Evolutionary conservation across 2,888 invertebrate species (phyloP).

Genomic region (Drosophila kokeensis): DNA sequence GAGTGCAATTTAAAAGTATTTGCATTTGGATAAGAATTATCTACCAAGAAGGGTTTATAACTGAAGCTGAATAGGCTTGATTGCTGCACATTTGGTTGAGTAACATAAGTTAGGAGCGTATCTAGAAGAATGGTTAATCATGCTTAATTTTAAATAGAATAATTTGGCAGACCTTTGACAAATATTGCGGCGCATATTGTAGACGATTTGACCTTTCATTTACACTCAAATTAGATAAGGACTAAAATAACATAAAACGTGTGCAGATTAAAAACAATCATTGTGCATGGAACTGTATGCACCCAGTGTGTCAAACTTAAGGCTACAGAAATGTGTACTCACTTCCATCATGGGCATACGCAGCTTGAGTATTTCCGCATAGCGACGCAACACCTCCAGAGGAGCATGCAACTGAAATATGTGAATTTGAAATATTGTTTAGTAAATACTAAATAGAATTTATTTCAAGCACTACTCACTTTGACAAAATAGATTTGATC

Average conservation of each 20-base stretch:
- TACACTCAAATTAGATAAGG: conserved; percentile 72
- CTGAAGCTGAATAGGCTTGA: conserved; percentile 19
- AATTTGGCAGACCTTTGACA: conserved; percentile 87
- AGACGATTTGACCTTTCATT: conserved; percentile 88
- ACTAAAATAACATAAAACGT: conserved; percentile 64
- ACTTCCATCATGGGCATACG: conserved; percentile 97
- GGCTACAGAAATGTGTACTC: conserved; percentile 55
- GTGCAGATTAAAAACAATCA: conserved; percentile 4
- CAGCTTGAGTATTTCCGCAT: conserved; percentile 96
- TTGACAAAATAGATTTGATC: conserved; percentile 92
- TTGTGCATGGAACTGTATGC: background rate
- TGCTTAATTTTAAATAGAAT: conserved; percentile 43
- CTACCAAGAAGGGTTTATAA: conserved; percentile 1
- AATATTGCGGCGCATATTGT: conserved; percentile 88
- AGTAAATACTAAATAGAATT: background rate
- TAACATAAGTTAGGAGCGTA: conserved; percentile 13
- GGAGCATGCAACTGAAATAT: conserved; percentile 92
- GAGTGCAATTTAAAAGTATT: background rate
- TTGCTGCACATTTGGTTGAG: conserved; percentile 10
- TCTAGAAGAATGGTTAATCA: conserved; percentile 52
- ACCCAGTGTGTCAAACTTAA: background rate
- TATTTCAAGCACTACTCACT: conserved; percentile 82
- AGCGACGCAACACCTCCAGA: conserved; percentile 91
- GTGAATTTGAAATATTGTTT: background rate
- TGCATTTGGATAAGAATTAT: background rate